These are phyloP conservation scores for Cheilosia scutellata DNA, from an alignment of 2,888 invertebrate species.

Conservation along the genomic window DNA sequence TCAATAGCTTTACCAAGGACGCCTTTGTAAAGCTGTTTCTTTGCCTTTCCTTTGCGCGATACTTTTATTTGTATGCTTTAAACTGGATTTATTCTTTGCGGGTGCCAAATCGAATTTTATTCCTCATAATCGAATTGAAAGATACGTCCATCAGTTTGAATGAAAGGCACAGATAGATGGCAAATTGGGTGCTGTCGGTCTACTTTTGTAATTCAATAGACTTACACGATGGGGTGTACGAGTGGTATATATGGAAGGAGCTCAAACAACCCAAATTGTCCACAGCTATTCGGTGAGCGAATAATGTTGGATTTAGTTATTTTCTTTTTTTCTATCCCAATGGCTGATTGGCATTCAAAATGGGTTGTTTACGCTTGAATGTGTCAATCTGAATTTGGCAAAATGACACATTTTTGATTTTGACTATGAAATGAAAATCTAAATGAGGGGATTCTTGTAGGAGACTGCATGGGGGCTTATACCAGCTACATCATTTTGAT, in stretches of 20 bases:
- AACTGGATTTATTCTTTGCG: conserved; percentile 48
- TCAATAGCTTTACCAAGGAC: neutral
- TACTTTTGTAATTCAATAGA: conserved; percentile 67
- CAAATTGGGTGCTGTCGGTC: conserved; percentile 71
- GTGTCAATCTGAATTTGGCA: conserved; percentile 5
- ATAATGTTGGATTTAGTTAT: neutral
- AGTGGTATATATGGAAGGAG: neutral
- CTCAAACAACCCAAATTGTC: neutral
- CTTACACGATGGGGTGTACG: conserved; percentile 10
- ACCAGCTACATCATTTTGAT: no score
- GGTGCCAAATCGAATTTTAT: conserved; percentile 73
- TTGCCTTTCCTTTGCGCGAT: conserved; percentile 16
- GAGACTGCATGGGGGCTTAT: no score
- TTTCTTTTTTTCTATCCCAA: neutral
- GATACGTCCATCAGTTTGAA: conserved; percentile 73
- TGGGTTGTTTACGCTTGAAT: conserved; percentile 6
- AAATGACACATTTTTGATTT: neutral
- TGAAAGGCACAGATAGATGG: conserved; percentile 68
- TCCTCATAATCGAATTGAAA: conserved; percentile 69
- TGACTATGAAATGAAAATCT: no score
- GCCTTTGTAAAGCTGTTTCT: conserved; percentile 33
- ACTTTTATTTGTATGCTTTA: neutral
- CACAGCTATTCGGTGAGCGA: neutral
- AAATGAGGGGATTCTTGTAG: no score
- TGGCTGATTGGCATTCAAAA: neutral